A percentile compares a stretch with the other conserved stretches of the same genome.
These are phyloP conservation scores for Bolinopsis microptera DNA, from an alignment of 37 sponge, comb jelly and placozoan species.

Conservation along the genomic window DNA sequence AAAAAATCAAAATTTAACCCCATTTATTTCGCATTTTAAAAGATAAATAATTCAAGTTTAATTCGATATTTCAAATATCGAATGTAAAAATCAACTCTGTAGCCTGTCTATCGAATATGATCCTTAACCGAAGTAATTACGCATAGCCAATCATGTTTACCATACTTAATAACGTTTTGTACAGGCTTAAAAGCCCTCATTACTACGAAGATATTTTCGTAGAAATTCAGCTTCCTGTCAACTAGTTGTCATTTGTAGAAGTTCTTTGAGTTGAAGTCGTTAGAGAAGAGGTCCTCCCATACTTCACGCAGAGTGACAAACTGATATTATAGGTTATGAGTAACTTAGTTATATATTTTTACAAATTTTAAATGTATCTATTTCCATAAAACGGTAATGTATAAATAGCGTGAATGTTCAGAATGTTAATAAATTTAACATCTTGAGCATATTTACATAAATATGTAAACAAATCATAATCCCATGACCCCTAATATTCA, in stretches of 20 bases:
- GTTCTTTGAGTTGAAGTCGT: conserved; percentile 11
- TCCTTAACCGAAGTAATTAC: conserved; percentile 6
- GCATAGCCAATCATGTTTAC: conserved; percentile 4
- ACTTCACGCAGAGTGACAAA: background rate
- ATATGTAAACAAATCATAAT: no score
- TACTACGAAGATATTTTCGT: background rate
- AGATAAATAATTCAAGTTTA: no score
- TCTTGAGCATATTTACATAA: no score
- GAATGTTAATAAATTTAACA: no score
- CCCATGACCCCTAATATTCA: no score
- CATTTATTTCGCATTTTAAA: no score
- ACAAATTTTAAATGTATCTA: no score
- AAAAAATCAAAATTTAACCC: no score
- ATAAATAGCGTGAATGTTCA: no score
- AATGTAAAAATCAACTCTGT: background rate
- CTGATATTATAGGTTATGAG: background rate
- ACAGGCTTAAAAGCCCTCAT: background rate
- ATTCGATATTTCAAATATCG: no score
- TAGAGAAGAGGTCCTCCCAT: background rate
- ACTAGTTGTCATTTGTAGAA: conserved; percentile 44
- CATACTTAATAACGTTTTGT: background rate
- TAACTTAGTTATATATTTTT: no score
- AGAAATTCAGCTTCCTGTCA: background rate
- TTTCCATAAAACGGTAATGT: no score
- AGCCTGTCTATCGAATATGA: background rate